A percentile compares a stretch with the other conserved stretches of the same genome.
Conservation (phyloP, 2,888 invertebrate species). For the Ommatoiulus sabulosus region DNA sequence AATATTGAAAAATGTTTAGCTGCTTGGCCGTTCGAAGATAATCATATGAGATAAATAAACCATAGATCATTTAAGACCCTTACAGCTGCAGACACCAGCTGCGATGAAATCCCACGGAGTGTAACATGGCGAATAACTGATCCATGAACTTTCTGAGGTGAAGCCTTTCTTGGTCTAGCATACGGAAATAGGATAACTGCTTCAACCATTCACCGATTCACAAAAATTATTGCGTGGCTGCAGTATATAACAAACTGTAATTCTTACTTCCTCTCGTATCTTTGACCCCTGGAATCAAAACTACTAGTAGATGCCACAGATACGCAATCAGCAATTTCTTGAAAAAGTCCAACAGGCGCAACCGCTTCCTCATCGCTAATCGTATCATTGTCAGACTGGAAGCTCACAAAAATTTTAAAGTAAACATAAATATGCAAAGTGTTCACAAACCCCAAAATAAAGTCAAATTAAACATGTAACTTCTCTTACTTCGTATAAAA, state of each 20-base stretch:
- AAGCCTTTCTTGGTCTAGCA: constrained; percentile 35
- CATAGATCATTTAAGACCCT: not conserved
- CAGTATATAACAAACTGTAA: not conserved
- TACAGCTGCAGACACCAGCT: constrained; percentile 81
- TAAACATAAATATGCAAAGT: constrained; percentile 8
- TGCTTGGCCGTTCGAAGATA: too few relatives aligned
- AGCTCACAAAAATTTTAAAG: constrained; percentile 51
- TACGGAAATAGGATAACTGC: not conserved
- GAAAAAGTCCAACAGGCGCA: constrained; percentile 54
- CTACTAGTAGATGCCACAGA: constrained; percentile 65
- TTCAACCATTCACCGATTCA: not conserved
- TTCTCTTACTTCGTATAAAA: constrained; percentile 76
- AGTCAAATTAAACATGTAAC: not conserved
- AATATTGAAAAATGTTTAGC: not conserved
- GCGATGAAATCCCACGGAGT: constrained; percentile 89
- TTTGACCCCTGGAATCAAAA: constrained; percentile 64
- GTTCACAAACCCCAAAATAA: constrained; percentile 4
- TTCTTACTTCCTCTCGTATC: constrained; percentile 47
- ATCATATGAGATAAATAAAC: too few relatives aligned
- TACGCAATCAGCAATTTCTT: constrained; percentile 62
- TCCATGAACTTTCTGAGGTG: constrained; percentile 65
- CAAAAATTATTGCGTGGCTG: too few relatives aligned
- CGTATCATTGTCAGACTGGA: constrained; percentile 62
- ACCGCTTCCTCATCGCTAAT: constrained; percentile 64
- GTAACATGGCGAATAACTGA: constrained; percentile 82